Conservation (phyloP, 2,888 invertebrate species). For the Acleris laterana region DNA sequence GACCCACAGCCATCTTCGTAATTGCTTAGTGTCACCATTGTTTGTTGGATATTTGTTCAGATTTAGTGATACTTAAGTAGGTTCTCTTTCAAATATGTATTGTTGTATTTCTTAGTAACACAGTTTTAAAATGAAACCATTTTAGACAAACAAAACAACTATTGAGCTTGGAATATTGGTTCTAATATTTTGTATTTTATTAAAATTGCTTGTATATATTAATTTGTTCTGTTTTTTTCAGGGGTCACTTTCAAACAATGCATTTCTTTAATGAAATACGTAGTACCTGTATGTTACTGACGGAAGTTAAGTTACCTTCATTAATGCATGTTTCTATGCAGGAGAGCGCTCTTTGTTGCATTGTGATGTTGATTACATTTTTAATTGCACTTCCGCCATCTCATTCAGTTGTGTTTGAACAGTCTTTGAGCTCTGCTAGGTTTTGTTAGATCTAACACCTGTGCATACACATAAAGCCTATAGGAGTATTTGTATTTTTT, state of each 20-base stretch:
- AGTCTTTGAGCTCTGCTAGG: neutral
- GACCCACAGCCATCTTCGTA: neutral
- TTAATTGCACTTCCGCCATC: constrained; percentile 24
- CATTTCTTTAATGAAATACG: too few species aligned
- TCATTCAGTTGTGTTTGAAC: neutral
- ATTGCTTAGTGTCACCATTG: constrained; percentile 5
- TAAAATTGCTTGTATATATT: too few species aligned
- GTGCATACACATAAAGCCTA: too few species aligned
- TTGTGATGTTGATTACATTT: constrained; percentile 22
- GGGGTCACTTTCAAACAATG: too few species aligned
- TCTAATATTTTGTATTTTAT: too few species aligned
- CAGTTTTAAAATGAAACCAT: neutral
- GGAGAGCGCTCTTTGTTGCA: constrained; percentile 10
- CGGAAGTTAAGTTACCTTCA: constrained; percentile 9
- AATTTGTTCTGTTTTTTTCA: too few species aligned
- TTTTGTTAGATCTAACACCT: too few species aligned
- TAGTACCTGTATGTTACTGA: neutral
- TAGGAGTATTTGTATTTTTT: too few species aligned
- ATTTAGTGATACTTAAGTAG: neutral
- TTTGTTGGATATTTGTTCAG: constrained; percentile 5
- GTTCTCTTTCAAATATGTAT: neutral
- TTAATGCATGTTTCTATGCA: neutral
- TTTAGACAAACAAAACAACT: too few species aligned
- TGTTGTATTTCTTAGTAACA: constrained; percentile 3
- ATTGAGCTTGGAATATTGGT: too few species aligned